A percentile compares a stretch with the other conserved stretches of the same genome.
These are phyloP conservation scores for Ophioninae sp. DNA, from an alignment of 2,888 invertebrate species.

Conservation along the genomic window DNA sequence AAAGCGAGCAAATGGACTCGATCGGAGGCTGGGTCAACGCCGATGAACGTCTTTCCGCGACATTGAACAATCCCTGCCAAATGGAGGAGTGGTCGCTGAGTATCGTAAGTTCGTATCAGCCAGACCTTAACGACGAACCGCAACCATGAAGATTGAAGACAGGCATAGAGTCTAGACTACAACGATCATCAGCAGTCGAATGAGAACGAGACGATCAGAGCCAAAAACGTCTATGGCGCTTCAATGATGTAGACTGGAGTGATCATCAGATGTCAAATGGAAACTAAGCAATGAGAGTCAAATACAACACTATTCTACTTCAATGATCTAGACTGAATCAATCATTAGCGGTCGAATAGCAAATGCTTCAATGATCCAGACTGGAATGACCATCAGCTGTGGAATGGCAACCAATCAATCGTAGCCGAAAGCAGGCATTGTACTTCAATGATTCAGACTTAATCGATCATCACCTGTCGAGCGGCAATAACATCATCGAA, in stretches of 20 bases:
- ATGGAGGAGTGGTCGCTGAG: constrained; percentile 56
- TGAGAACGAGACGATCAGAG: neutral
- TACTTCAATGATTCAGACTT: too few species aligned
- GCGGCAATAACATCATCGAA: neutral
- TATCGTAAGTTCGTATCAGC: constrained; percentile 27
- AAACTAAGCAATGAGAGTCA: too few species aligned
- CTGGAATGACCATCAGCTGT: neutral
- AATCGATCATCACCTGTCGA: neutral
- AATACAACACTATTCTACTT: too few species aligned
- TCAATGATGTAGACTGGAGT: too few species aligned
- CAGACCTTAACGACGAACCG: constrained; percentile 1
- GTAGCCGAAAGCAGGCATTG: too few species aligned
- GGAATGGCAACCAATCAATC: neutral
- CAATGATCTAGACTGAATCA: too few species aligned
- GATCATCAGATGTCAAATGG: too few species aligned
- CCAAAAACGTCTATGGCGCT: too few species aligned
- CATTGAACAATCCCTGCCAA: constrained; percentile 69
- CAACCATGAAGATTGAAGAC: constrained; percentile 19
- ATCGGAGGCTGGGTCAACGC: constrained; percentile 66
- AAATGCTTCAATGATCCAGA: too few species aligned
- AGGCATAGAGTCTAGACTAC: neutral
- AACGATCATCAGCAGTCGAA: neutral
- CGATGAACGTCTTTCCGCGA: constrained; percentile 74
- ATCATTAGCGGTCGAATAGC: too few species aligned
- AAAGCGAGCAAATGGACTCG: constrained; percentile 47